Base-by-base conservation (phyloP, 2,888 invertebrate genomes). In the Serripes groenlandicus region DNA sequence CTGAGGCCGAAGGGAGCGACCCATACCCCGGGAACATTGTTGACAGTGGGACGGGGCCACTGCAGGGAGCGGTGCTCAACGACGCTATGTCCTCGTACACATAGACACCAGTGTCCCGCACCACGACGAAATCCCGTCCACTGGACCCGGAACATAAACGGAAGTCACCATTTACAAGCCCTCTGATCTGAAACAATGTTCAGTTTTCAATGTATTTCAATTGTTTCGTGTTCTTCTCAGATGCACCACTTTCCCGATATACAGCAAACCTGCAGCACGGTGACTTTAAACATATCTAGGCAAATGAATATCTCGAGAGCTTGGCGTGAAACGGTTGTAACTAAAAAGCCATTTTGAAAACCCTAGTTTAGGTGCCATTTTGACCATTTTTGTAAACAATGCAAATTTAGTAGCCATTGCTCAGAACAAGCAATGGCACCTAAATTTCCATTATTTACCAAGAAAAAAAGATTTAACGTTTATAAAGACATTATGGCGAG, bases 91-190 rank as follows among this genome's bases (percentile, higher is more conserved):
- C 75, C n/a, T 82, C 78, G 60, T 78, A 82, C 15, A 78, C 32
- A 56, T 66, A 82, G 0, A 82, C 78, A 28, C 82, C 82, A 30
- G n/a, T 60, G 11, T 64, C 32, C 15, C 75, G 69, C 9, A 82
- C 58, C 15, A 82, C 56, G 28, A 78, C 18, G 42, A 82, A 72
- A 30, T 82, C 81, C 26, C 66, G 42, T 26, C 37, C 52, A 7
- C 26, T 62, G 3, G 56, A 52, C 7, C 52, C 23, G 1, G 66
- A 66, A 42, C 66, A 66, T 1, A 66, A 26, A 42, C 66, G 5
- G 42, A 66, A 66, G 15, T 66, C 66, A 4, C 66, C 66, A 21
- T 66, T 32, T 9, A 66, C 66, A 11, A 66, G 18, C 0, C 66
- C 66, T 66, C 66, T 37, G 37, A 66, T 66, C 66, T 66, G 18